A percentile compares a stretch with the other conserved stretches of the same genome.
phyloP scores from a whole-genome alignment of 2,797 vertebrate genomes.

The Malurus splendens region DNA sequence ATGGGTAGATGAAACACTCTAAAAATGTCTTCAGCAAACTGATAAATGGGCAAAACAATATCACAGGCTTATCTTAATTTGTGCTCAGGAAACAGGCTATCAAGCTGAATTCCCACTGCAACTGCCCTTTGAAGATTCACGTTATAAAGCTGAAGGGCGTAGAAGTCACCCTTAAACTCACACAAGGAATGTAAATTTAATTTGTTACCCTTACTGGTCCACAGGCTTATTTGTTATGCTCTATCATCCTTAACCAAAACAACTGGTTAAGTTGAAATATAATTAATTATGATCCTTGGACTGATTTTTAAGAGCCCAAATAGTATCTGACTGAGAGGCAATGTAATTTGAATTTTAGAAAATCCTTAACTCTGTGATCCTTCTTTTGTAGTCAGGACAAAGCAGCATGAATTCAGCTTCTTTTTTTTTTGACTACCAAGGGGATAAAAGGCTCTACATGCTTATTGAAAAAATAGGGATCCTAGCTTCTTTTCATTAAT shows the following conservation, averaged over 20 bases:
- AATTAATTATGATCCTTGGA: neutral
- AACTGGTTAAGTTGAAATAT: neutral
- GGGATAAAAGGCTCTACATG: neutral
- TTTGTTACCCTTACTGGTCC: neutral
- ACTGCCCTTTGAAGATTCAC: neutral
- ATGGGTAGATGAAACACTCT: neutral
- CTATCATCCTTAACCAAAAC: neutral
- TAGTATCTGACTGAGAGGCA: neutral
- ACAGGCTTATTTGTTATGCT: neutral
- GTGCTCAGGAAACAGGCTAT: slow-evolving; percentile 12
- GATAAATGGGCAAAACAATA: slow-evolving; percentile 26
- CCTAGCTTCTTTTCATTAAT: neutral
- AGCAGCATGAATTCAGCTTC: neutral
- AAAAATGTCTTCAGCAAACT: slow-evolving; percentile 16
- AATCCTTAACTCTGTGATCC: neutral
- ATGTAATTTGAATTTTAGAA: neutral
- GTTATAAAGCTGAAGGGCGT: neutral
- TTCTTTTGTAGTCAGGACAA: neutral
- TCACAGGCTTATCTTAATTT: neutral
- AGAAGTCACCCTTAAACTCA: neutral
- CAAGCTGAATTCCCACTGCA: neutral
- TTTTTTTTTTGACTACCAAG: neutral
- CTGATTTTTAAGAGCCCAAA: neutral
- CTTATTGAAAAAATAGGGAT: neutral
- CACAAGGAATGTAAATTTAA: neutral